Percentiles rank a stretch among this genome's conserved stretches.
phyloP scores from a whole-genome alignment of 2,113 vertebrate genomes.

The Zapus hudsonius region DNA sequence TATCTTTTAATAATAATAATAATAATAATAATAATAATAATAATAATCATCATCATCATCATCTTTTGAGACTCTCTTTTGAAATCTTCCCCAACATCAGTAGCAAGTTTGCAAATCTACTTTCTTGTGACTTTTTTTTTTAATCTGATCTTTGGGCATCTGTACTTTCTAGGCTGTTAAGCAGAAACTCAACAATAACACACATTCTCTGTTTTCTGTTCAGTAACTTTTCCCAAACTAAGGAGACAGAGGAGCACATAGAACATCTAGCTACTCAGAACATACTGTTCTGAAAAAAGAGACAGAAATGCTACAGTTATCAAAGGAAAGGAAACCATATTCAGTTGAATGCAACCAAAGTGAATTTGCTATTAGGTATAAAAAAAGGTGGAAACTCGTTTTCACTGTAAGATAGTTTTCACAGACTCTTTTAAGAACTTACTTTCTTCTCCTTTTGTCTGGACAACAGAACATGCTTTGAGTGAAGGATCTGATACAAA shows the following conservation, averaged over 20 bases:
- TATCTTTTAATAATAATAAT: neutral
- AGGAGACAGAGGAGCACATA: conserved; percentile 5
- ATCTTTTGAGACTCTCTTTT: conserved; percentile 32
- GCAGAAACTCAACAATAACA: neutral
- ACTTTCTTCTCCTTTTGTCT: conserved; percentile 56
- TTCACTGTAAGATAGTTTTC: neutral
- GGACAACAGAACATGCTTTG: conserved; percentile 70
- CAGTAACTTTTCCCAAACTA: neutral
- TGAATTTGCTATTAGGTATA: conserved; percentile 41
- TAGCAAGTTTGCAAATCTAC: neutral
- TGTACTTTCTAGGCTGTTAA: neutral
- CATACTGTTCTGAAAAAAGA: neutral
- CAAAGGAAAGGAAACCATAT: neutral
- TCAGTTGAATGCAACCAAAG: conserved; percentile 34
- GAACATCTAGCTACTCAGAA: conserved; percentile 15
- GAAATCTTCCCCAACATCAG: conserved; percentile 15
- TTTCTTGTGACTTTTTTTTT: conserved; percentile 43
- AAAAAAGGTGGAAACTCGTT: conserved; percentile 23
- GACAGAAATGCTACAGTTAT: neutral
- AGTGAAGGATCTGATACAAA: conserved; percentile 70
- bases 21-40: no score
- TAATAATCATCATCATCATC: no score
- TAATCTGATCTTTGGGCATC: neutral
- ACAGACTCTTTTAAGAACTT: conserved; percentile 31
- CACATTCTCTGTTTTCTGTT: neutral